Base-by-base conservation (phyloP, 2,888 invertebrate species). In the Gymnosoma rotundatum region DNA sequence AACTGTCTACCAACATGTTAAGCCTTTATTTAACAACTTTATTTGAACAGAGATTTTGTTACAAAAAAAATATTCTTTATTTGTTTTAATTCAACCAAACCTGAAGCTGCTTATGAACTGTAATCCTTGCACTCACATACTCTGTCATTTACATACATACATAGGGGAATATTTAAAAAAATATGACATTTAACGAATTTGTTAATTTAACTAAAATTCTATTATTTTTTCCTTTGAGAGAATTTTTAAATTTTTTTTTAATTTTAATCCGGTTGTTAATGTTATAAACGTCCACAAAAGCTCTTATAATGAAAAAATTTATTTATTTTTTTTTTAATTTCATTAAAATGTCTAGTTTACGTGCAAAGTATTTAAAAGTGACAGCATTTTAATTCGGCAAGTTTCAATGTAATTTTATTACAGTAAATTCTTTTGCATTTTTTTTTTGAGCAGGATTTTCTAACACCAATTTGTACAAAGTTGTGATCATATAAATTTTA, bases 31-130 rank as follows among this genome's bases (percentile, higher is more conserved):
- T 50, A 58, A 66, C 50, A 50, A 58, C 32, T 79, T 50, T 32
- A 58, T 69, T 69, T 54, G 42, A 52, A 21, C 45, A 70, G n/a
- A 21, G 21, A 56, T 72, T 18, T 52, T 52, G 18, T 10, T 2
- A 6, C 20, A 18, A 45, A 25, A 3, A 73, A 64, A 60, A 61
- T 10, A 18, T 9, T n/a, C 16, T 18, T n/a, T n/a, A 16, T 48
- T 48, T n/a, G n/a, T 48, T 52, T 14, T 16, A 52, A 48, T 61
- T 78, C 38, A 45, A 52, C 66, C 20, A 74, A 61, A 67, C 64
- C 64, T 32, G 64, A 58, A 70, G 69, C 58, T 50, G 70, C 38
- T 81, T 81, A 70, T 48, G 21, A 5, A 21, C 21, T 64, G 60
- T 72, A 82, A 72, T 76, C 70, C 70, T 32, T 20, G 50, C 0